Conservation (phyloP, 2,797 vertebrate genomes). For the Lindbergichthys nudifrons region DNA sequence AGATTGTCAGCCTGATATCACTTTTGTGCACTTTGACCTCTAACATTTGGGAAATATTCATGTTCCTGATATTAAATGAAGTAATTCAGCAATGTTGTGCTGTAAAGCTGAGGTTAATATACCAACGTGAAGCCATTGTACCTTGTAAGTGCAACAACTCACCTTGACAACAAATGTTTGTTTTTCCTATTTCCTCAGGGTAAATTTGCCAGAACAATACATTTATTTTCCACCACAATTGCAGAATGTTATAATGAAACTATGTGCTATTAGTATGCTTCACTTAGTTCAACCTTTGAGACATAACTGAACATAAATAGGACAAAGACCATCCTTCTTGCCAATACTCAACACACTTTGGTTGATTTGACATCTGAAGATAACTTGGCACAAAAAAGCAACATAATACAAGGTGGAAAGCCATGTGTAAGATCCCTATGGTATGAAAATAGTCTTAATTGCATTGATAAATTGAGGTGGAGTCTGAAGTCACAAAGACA, state of each 20-base stretch:
- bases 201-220: background rate
- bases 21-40: background rate
- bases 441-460: background rate
- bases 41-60: background rate
- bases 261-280: background rate
- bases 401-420: background rate
- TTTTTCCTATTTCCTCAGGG: background rate
- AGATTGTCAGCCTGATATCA: background rate
- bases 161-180: background rate
- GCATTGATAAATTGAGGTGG: constrained; percentile 5
- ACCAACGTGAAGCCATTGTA: background rate
- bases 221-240: background rate
- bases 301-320: background rate
- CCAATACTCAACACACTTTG: background rate
- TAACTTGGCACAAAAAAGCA: constrained; percentile 5
- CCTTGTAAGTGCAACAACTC: background rate
- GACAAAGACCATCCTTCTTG: background rate
- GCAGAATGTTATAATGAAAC: background rate
- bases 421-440: background rate
- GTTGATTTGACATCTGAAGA: background rate
- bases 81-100: background rate
- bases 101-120: background rate
- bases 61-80: background rate
- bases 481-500: constrained; percentile 13
- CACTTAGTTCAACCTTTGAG: background rate